Conservation (phyloP, 2,113 vertebrate species). For the Uria lomvia region DNA sequence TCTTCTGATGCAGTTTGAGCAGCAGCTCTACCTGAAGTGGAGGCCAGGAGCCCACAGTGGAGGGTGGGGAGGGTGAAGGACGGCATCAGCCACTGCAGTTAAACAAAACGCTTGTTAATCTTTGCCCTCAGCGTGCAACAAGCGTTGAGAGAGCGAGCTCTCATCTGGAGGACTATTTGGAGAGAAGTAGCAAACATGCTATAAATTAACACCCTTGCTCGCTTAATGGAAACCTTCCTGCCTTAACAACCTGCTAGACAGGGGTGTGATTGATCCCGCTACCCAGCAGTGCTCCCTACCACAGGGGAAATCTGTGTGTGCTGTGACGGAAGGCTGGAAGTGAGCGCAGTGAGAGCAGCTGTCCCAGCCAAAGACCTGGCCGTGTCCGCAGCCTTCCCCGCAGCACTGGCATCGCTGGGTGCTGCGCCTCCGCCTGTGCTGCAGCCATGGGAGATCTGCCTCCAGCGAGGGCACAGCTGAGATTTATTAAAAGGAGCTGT, state of each 20-base stretch:
- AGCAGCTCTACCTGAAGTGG: background rate
- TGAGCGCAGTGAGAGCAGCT: background rate
- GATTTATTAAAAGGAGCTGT: background rate
- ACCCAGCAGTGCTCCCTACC: background rate
- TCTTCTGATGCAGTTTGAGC: background rate
- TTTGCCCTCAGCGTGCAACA: background rate
- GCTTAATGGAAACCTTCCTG: slow-evolving; percentile 39
- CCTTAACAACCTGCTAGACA: slow-evolving; percentile 1
- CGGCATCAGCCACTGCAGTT: background rate
- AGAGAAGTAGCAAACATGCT: background rate
- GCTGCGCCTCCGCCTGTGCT: background rate
- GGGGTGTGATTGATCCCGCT: background rate
- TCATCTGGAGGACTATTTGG: background rate
- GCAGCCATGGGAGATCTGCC: background rate
- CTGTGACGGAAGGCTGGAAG: background rate
- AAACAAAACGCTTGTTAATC: background rate
- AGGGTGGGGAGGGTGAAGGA: background rate
- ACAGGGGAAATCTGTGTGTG: background rate
- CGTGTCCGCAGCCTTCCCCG: rapidly evolving
- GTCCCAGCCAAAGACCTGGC: background rate
- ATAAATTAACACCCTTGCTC: slow-evolving; percentile 26
- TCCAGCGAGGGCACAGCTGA: background rate
- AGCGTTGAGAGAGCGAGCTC: background rate
- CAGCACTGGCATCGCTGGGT: background rate
- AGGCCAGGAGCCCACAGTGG: background rate